Evolutionary conservation across 2,113 vertebrate genomes (phyloP).

Genomic region (Campylomormyrus numenius): DNA sequence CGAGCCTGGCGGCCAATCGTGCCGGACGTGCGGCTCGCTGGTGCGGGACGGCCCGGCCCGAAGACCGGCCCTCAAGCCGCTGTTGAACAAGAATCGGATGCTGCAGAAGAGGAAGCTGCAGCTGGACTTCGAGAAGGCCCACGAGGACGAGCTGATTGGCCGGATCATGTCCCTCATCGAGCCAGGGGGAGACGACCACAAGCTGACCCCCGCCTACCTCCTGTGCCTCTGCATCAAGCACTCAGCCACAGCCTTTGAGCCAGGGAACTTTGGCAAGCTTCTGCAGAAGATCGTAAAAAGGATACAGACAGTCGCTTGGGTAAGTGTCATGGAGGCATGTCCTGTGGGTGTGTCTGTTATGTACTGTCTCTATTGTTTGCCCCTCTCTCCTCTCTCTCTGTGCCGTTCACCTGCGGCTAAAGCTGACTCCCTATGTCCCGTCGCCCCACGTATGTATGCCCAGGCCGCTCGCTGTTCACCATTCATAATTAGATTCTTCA

Average conservation of each 20-base stretch:
- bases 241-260: slow-evolving; percentile 73
- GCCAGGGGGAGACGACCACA: slow-evolving; percentile 79
- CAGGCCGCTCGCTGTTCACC: background rate
- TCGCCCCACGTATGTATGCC: background rate
- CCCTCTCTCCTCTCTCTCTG: background rate
- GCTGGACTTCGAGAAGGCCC: slow-evolving; percentile 75
- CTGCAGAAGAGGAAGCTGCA: slow-evolving; percentile 63
- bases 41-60: slow-evolving; percentile 46
- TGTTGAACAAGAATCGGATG: slow-evolving; percentile 35
- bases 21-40: slow-evolving; percentile 67
- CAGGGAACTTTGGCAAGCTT: slow-evolving; percentile 79
- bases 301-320: slow-evolving; percentile 84
- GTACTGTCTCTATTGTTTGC: background rate
- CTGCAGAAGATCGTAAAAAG: slow-evolving; percentile 77
- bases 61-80: slow-evolving; percentile 35
- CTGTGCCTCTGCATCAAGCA: slow-evolving; percentile 90
- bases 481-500: slow-evolving; percentile 15
- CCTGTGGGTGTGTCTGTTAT: background rate
- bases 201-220: slow-evolving; percentile 84
- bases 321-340: slow-evolving; percentile 55
- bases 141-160: slow-evolving; percentile 74
- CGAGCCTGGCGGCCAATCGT: slow-evolving; percentile 47
- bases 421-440: background rate
- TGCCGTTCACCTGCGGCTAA: background rate
- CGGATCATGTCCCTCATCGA: slow-evolving; percentile 80